A percentile compares a stretch with the other conserved stretches of the same genome.
Evolutionary conservation across 2,888 invertebrate genomes (phyloP).

Genomic region (Eudemis profundana): DNA sequence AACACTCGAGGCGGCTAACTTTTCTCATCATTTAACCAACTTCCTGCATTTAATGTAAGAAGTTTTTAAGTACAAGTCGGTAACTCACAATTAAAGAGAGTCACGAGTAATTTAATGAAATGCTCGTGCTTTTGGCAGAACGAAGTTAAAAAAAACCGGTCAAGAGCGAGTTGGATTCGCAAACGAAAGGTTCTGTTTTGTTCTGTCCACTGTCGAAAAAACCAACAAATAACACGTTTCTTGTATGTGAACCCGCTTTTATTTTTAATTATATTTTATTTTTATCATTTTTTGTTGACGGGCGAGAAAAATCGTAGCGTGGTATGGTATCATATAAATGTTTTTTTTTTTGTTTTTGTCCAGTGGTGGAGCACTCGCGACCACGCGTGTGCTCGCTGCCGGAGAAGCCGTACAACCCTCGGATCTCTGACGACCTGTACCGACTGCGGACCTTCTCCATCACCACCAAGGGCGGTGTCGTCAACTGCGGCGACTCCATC

Average conservation of each 20-base stretch:
- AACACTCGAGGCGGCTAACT: constrained; percentile 34
- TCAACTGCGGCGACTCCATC: constrained; percentile 96
- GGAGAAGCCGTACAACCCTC: constrained; percentile 94
- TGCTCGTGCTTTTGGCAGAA: not conserved
- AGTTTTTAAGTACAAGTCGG: constrained; percentile 39
- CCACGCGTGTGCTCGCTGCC: constrained; percentile 94
- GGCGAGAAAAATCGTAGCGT: no score
- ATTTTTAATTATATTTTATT: no score
- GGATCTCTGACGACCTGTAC: constrained; percentile 93
- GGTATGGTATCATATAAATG: no score
- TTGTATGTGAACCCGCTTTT: no score
- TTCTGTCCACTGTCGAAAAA: no score
- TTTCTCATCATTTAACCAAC: constrained; percentile 46
- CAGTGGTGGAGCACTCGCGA: constrained; percentile 93
- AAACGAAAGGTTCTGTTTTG: no score
- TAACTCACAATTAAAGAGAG: constrained; percentile 30
- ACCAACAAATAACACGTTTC: no score
- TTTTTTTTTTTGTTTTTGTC: no score
- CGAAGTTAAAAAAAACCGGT: no score
- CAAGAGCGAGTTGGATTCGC: no score
- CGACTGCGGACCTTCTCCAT: constrained; percentile 94
- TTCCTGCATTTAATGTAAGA: constrained; percentile 35
- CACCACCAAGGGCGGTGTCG: constrained; percentile 93
- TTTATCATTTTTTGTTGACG: no score
- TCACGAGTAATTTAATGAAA: constrained; percentile 15